Base-by-base conservation (phyloP, 1,140 invertebrate species). In the Lasioglossum baleicum region DNA sequence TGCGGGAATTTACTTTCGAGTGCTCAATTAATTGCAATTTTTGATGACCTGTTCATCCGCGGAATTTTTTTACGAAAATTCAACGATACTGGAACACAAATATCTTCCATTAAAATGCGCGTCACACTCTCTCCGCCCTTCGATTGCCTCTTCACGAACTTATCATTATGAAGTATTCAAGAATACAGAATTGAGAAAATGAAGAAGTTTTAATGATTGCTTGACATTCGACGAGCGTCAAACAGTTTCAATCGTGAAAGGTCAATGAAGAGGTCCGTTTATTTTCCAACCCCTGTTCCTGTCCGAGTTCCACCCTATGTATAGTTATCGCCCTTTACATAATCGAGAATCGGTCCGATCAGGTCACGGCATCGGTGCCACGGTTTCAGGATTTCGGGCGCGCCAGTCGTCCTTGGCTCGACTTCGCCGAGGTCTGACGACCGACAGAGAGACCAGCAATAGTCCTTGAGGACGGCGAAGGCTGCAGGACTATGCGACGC, bases 361-460 rank as follows among this genome's bases (percentile, higher is more conserved):
- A 63, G 13, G 20, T 22, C 51, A n/a, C 35, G 73, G 17, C 26
- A 56, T n/a, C 26, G 80, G 48, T 64, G 51, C 56, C 75, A 70
- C 64, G 67, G 51, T 82, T 64, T 72, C 53, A 58, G 76, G 77
- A 80, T 75, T 75, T 80, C 75, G 66, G 63, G 56, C 81, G 79
- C 68, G 76, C 71, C 82, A 73, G 71, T 80, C 68, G 83, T 81
- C 85, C 85, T 86, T 86, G 85, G 77, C 65, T 77, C 61, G 67
- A 64, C 77, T 75, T 61, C 78, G 64, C 51, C 66, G 68, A 20
- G 58, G 68, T 67, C 66, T 2, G 40, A 63, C 64, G 53, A 51
- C 20, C 70, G 58, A 26, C 51, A 53, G 26, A 42, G 40, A 65
- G 63, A 60, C 40, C 64, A 22, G 44, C 44, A 42, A 31, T 26